Evolutionary conservation across 2,113 vertebrate species (phyloP).

Genomic region (Trogon surrucura): DNA sequence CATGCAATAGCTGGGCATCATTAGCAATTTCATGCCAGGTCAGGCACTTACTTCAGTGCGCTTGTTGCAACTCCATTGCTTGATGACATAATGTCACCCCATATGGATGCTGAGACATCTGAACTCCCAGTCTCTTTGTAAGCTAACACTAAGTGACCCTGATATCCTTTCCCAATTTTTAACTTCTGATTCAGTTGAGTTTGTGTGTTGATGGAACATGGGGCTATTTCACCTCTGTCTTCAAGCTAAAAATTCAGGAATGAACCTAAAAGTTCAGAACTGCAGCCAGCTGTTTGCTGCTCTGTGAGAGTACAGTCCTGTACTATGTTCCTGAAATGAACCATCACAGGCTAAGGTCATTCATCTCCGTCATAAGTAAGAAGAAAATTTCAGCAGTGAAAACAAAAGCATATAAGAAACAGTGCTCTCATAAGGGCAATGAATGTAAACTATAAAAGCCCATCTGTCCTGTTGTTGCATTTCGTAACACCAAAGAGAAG

Average conservation of each 20-base stretch:
- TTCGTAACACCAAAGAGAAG: not conserved
- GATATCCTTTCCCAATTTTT: not conserved
- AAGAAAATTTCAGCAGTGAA: not conserved
- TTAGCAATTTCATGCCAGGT: not conserved
- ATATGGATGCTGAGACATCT: not conserved
- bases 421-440: not conserved
- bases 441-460: not conserved
- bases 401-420: not conserved
- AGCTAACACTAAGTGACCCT: not conserved
- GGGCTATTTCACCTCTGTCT: not conserved
- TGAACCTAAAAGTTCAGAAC: not conserved
- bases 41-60: not conserved
- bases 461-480: not conserved
- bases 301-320: not conserved
- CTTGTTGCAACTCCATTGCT: not conserved
- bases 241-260: not conserved
- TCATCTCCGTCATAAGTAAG: not conserved
- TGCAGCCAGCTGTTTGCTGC: not conserved
- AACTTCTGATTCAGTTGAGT: not conserved
- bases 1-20: not conserved
- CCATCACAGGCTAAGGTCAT: fast-evolving
- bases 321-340: not conserved
- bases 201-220: not conserved
- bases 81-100: not conserved
- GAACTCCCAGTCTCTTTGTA: not conserved